Evolutionary conservation across 1,140 invertebrate genomes (phyloP), one percentile per base, ranked within the genome.

Genomic region (Sipha flava): DNA sequence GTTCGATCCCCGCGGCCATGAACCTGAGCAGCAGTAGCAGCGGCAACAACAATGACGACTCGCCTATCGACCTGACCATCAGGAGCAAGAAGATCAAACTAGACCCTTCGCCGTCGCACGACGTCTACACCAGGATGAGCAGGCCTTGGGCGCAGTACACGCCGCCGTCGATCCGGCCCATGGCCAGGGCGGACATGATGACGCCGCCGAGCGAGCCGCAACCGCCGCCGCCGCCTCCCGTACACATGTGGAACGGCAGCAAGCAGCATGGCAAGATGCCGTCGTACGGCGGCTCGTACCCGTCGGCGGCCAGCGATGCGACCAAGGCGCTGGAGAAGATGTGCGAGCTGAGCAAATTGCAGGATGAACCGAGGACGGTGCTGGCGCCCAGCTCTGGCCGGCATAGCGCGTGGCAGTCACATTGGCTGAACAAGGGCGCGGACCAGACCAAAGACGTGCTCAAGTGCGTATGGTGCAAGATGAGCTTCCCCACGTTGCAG

Each of bases 391-490:
- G 86, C 72, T 57, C 66, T 2, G 87, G 84, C 3, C 87, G 93
- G 10, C 93, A 94, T 84, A 94, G 92, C 82, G 92, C 95, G 5
- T 97, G 95, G 95, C 95, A 97, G 83, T 95, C 94, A 1, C 95
- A 97, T 82, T 97, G 95, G 95, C 86, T 96, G 3, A 96, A 95
- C 84, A 95, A 96, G 83, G 94, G 94, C 3, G 94, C 94, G 9
- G 95, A 96, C 82, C 93, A 95, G 81, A 95, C 94, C 2, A 94
- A 95, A 86, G 95, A 97, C 84, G 95, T 97, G 18, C 89, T 97
- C 4, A 96, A 96, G 85, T 97, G 95, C 85, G 95, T 97, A 4
- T 97, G 95, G 94, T 97, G 95, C 85, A 96, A 96, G 85, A 93
- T 95, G 83, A 96, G 94, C 83, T 97, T 97, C 83, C 92, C 93